Conservation (phyloP, 2,113 vertebrate species). For the Megaleporinus macrocephalus region DNA sequence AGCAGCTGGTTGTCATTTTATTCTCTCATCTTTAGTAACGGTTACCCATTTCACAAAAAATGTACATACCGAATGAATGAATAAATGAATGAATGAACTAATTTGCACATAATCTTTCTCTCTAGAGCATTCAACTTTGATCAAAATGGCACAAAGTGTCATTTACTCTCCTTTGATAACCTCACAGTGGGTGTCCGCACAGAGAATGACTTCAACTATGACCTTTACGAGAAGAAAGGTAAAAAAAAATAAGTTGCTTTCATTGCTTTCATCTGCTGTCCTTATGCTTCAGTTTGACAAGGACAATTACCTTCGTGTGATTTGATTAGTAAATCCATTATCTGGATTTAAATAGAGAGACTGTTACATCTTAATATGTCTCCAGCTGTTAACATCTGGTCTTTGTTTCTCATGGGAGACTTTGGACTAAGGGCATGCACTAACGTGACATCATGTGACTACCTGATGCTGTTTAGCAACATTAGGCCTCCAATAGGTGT, state of each 20-base stretch:
- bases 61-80: no score
- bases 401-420: slow-evolving; percentile 9
- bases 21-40: background rate
- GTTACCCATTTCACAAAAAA: background rate
- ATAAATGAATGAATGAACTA: slow-evolving; percentile 11
- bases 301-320: slow-evolving; percentile 18
- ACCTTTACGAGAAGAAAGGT: slow-evolving; percentile 99
- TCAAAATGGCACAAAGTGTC: slow-evolving; percentile 84
- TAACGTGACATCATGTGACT: background rate
- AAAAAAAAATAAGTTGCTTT: background rate
- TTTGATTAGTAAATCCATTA: slow-evolving; percentile 17
- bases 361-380: background rate
- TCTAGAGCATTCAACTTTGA: slow-evolving; percentile 80
- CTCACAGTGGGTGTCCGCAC: slow-evolving; percentile 85
- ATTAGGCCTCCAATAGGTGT: background rate
- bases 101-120: slow-evolving; percentile 45
- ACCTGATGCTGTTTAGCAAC: background rate
- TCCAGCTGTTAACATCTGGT: slow-evolving; percentile 12
- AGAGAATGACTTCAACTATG: slow-evolving; percentile 85
- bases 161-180: slow-evolving; percentile 94
- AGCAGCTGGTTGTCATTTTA: slow-evolving; percentile 14
- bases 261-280: background rate
- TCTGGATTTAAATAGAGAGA: background rate
- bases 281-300: slow-evolving; percentile 12
- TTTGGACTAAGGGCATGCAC: background rate